Evolutionary conservation across 2,797 vertebrate species (phyloP), one percentile per base, ranked within the genome.

Genomic region (Emydoidea blandingii): DNA sequence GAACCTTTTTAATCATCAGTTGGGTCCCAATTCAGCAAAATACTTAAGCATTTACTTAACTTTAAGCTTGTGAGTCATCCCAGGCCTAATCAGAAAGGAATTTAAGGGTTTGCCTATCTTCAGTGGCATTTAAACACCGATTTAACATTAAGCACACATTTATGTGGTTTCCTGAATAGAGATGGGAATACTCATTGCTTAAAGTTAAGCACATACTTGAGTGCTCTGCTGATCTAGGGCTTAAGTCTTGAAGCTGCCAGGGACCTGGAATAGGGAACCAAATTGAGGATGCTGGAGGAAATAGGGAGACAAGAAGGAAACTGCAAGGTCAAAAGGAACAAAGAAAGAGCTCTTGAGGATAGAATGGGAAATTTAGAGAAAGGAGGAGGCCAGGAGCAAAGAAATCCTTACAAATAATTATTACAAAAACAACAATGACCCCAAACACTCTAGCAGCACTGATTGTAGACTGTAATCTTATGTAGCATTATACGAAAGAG

Each of bases 31-130:
- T 62, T 62, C 31, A 62, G 59, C 59, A 62, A 18, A 34, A 62
- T 34, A 62, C 14, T 59, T 31, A 59, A 15, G 31, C 59, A 18
- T 62, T 62, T n/a, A 62, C 15, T 34, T 62, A 34, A 62, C 59
- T 62, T 62, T 18, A n/a, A 85, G 47, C 54, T 88, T 19, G 37
- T 81, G 54, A 31, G 27, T 11, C 91, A 50, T 4, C 81, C 44
- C 84, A 93, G 62, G 52, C 44, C n/a, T 84, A 57, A 49, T 95
- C 44, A 81, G 37, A 44, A 68, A 92, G 92, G 21, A 8, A 81
- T 90, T 85, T 91, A 72, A 95, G 91, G 82, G 96, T 96, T 92
- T 96, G 91, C 95, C 96, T 96, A 85, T 94, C 95, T 95, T 94
- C 91, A 92, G 68, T 37, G 31, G 83, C 89, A 93, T 92, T 96